Evolutionary conservation across 1,140 invertebrate species (phyloP).

Genomic region (Protaetia brevitarsis): DNA sequence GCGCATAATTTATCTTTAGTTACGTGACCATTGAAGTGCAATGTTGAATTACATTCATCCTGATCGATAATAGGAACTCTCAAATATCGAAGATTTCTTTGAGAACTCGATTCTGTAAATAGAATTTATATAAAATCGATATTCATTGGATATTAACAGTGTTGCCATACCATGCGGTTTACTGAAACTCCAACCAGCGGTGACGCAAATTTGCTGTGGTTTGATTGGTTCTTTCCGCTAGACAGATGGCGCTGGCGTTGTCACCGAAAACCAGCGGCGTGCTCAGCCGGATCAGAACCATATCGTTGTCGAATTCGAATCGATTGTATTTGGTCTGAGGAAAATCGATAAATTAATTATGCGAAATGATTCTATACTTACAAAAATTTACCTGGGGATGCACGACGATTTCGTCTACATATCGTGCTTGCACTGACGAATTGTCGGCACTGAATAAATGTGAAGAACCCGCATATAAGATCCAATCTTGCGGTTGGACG

Average conservation of each 20-base stretch:
- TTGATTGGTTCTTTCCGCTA: slow-evolving; percentile 53
- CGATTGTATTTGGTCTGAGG: slow-evolving; percentile 58
- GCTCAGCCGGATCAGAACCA: slow-evolving; percentile 55
- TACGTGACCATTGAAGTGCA: slow-evolving; percentile 59
- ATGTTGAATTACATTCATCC: slow-evolving; percentile 58
- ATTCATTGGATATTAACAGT: not conserved
- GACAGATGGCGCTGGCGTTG: slow-evolving; percentile 58
- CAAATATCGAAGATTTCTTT: slow-evolving; percentile 57
- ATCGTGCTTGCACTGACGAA: slow-evolving; percentile 40
- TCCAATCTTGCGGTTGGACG: slow-evolving; percentile 42
- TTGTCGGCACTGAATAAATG: slow-evolving; percentile 44
- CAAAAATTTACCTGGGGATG: slow-evolving; percentile 50
- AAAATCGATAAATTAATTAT: not conserved
- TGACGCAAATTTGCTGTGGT: slow-evolving; percentile 57
- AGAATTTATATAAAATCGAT: not conserved
- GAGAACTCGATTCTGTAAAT: slow-evolving; percentile 51
- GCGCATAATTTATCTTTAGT: slow-evolving; percentile 58
- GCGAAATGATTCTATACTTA: not conserved
- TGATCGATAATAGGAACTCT: slow-evolving; percentile 56
- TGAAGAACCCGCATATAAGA: slow-evolving; percentile 51
- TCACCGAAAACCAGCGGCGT: slow-evolving; percentile 54
- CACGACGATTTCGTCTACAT: slow-evolving; percentile 52
- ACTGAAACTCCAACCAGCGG: slow-evolving; percentile 58
- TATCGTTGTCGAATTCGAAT: slow-evolving; percentile 59
- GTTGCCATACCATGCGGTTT: slow-evolving; percentile 47